phyloP scores from a whole-genome alignment of 2,797 vertebrate genomes.

The Limnodromus scolopaceus region DNA sequence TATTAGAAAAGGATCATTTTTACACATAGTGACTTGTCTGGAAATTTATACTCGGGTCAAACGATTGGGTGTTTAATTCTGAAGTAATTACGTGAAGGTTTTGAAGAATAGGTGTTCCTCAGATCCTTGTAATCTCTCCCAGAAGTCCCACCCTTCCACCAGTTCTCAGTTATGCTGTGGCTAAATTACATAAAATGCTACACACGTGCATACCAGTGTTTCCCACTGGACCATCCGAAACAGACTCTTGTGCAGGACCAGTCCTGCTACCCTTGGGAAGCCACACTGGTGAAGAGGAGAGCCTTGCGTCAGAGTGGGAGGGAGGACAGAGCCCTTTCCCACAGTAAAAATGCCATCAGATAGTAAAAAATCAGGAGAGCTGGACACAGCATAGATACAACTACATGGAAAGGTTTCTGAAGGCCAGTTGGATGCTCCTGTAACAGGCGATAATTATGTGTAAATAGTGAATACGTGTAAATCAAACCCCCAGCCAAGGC shows the following conservation, averaged over 20 bases:
- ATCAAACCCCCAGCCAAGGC: not conserved
- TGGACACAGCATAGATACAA: not conserved
- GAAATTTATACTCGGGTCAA: not conserved
- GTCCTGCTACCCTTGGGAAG: not conserved
- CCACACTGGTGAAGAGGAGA: fast-evolving
- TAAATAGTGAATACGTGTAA: not conserved
- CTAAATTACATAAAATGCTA: not conserved
- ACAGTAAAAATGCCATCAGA: not conserved
- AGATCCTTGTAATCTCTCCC: not conserved
- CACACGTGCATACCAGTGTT: not conserved
- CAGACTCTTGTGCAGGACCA: not conserved
- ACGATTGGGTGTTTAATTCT: not conserved
- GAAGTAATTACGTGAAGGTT: not conserved
- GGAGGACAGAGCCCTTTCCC: not conserved
- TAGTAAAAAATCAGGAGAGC: not conserved
- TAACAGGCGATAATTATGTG: not conserved
- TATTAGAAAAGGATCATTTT: not conserved
- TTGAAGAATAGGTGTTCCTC: fast-evolving
- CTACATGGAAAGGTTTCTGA: not conserved
- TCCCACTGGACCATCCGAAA: not conserved
- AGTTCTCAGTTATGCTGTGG: not conserved
- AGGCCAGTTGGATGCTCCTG: not conserved
- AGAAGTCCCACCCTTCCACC: not conserved
- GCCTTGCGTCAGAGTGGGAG: not conserved
- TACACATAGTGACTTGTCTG: not conserved